These are phyloP conservation scores for Acleris holmiana DNA, from an alignment of 2,888 invertebrate species.

Conservation along the genomic window DNA sequence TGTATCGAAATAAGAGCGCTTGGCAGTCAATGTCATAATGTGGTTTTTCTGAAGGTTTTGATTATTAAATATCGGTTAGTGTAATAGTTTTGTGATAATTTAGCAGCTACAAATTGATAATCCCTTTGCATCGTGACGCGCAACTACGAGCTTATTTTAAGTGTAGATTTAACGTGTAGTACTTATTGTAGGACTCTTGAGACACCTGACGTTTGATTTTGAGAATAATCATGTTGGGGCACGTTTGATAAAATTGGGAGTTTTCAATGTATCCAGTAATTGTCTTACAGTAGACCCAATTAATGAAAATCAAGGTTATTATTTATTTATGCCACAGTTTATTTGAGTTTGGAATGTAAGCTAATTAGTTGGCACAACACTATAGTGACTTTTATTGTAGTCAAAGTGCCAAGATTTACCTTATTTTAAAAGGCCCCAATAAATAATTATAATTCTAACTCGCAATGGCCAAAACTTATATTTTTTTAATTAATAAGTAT, in stretches of 20 bases:
- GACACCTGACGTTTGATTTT: neutral
- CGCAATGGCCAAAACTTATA: constrained; percentile 37
- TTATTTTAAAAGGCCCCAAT: constrained; percentile 19
- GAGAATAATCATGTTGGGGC: neutral
- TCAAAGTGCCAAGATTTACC: neutral
- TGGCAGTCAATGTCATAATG: no score
- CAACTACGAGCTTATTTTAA: constrained; percentile 34
- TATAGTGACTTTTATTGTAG: neutral
- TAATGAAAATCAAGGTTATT: no score
- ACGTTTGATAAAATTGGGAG: no score
- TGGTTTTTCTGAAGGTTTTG: neutral
- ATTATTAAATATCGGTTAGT: constrained; percentile 1
- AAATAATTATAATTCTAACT: constrained; percentile 28
- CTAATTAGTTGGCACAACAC: neutral
- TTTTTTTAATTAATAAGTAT: constrained; percentile 33
- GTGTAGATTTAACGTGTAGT: constrained; percentile 7
- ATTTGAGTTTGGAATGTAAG: neutral
- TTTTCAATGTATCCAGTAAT: no score
- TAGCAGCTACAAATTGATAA: constrained; percentile 1
- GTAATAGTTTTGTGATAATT: constrained; percentile 25
- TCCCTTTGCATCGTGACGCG: constrained; percentile 8
- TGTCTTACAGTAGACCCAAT: no score
- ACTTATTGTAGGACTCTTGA: neutral
- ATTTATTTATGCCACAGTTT: no score
- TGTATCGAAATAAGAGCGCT: no score